These are phyloP conservation scores for Tylochromis polylepis DNA, from an alignment of 2,113 vertebrate species.

Conservation along the genomic window DNA sequence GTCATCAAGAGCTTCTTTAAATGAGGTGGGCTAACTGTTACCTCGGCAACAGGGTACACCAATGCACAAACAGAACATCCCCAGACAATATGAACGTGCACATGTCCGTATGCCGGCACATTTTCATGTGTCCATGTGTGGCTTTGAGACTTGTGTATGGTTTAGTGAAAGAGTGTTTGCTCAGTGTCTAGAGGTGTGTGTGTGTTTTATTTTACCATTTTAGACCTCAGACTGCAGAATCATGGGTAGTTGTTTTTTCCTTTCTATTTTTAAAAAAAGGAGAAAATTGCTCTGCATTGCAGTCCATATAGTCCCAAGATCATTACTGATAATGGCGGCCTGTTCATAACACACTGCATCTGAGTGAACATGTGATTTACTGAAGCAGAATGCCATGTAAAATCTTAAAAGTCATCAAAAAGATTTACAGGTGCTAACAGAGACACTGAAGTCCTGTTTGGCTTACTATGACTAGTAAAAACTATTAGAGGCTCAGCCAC, in stretches of 20 bases:
- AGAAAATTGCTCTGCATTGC: background rate
- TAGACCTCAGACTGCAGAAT: background rate
- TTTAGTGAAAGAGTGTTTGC: background rate
- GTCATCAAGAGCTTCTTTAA: constrained; percentile 44
- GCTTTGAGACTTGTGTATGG: background rate
- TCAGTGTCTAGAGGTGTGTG: background rate
- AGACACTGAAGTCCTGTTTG: background rate
- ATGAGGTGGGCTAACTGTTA: constrained; percentile 51
- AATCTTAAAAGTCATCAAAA: background rate
- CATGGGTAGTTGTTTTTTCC: background rate
- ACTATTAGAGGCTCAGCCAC: background rate
- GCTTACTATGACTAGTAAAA: background rate
- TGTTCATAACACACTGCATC: background rate
- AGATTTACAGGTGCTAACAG: background rate
- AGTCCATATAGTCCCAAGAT: background rate
- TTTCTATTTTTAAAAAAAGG: background rate
- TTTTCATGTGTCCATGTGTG: background rate
- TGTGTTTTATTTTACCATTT: background rate
- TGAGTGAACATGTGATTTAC: background rate
- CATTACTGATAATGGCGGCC: background rate
- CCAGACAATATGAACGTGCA: constrained; percentile 1
- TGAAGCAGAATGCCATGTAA: background rate
- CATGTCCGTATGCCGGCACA: background rate
- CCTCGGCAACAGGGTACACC: constrained; percentile 56
- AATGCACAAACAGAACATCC: constrained; percentile 24